phyloP scores from a whole-genome alignment of 2,888 invertebrate species.

The Agapetus fuscipes region DNA sequence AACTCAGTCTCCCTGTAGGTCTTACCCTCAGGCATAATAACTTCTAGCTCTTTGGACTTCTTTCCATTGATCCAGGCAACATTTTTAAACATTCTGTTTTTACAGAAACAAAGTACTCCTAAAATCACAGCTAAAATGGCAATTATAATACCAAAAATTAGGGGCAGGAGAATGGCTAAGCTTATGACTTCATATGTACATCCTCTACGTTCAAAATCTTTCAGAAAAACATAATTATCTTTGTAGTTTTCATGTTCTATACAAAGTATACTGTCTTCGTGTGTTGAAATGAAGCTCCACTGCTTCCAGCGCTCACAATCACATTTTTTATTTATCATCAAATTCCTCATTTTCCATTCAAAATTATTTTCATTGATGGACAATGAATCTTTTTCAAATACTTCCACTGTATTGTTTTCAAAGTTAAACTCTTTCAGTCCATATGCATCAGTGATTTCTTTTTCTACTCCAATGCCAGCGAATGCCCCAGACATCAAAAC shows the following conservation, averaged over 20 bases:
- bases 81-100: neutral
- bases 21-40: constrained; percentile 72
- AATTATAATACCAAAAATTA: constrained; percentile 3
- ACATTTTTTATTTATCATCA: constrained; percentile 51
- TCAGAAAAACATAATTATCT: constrained; percentile 1
- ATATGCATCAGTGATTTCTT: constrained; percentile 35
- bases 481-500: constrained; percentile 53
- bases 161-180: constrained; percentile 2
- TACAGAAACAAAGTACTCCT: constrained; percentile 21
- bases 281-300: neutral
- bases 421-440: constrained; percentile 46
- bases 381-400: constrained; percentile 47
- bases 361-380: constrained; percentile 47
- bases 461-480: constrained; percentile 44
- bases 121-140: constrained; percentile 38
- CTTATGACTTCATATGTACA: constrained; percentile 4
- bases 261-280: constrained; percentile 9
- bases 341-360: constrained; percentile 45
- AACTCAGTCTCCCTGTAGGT: constrained; percentile 80
- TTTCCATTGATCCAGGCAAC: constrained; percentile 4
- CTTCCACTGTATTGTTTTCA: constrained; percentile 52
- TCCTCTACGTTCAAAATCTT: constrained; percentile 9
- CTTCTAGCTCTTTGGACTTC: constrained; percentile 35
- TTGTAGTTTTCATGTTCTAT: neutral
- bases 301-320: constrained; percentile 32